Conservation (phyloP, 2,797 vertebrate genomes). For the Propithecus perrieri region DNA sequence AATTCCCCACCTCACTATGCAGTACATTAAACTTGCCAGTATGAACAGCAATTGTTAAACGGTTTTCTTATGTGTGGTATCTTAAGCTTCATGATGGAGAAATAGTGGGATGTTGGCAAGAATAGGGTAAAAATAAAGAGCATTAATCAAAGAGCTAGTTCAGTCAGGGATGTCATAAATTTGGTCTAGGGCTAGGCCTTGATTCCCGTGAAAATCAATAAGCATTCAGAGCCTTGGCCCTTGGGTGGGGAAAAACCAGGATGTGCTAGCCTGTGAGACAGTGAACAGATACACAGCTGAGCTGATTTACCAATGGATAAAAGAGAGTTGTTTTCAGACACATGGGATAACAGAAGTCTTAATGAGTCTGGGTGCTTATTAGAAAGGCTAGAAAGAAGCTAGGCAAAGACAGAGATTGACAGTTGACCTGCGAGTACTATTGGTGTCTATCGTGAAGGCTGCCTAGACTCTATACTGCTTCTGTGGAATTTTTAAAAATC, state of each 20-base stretch:
- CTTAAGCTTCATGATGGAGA: neutral
- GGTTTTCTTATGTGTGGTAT: neutral
- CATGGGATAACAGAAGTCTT: neutral
- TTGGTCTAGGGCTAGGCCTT: neutral
- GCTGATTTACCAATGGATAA: neutral
- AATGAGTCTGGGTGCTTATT: neutral
- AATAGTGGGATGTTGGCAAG: neutral
- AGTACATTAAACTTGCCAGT: neutral
- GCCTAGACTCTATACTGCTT: neutral
- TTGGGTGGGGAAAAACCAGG: neutral
- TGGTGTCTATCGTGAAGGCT: neutral
- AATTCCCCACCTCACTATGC: neutral
- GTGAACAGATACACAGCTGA: neutral
- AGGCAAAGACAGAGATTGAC: neutral
- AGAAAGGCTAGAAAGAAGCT: neutral
- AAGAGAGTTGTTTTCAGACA: neutral
- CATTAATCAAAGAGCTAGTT: neutral
- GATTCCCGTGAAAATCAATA: neutral
- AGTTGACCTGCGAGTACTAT: neutral
- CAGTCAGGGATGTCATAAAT: neutral
- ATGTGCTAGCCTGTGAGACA: neutral
- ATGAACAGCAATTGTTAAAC: neutral
- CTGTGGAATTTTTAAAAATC: neutral
- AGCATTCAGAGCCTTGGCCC: neutral
- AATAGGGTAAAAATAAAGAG: slow-evolving; percentile 13